A percentile compares a stretch with the other conserved stretches of the same genome.
Evolutionary conservation across 2,113 vertebrate species (phyloP).

Genomic region (human (Homo sapiens)): GRCh38 chr16:75549001-75549500

Average conservation of each 20-base stretch:
- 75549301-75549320: background rate
- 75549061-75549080: background rate
- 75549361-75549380: background rate
- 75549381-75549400: background rate
- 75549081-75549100: background rate
- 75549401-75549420: background rate
- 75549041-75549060: background rate
- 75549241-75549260: background rate
- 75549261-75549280: background rate
- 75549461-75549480: background rate
- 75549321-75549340: background rate
- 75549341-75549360: background rate
- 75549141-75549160: background rate
- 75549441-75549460: background rate
- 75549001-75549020: background rate
- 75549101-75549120: background rate
- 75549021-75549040: background rate
- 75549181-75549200: background rate
- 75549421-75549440: background rate
- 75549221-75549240: background rate
- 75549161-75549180: background rate
- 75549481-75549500: background rate
- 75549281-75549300: background rate
- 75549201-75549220: background rate
- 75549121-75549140: background rate